Evolutionary conservation across 2,888 invertebrate genomes (phyloP).

Genomic region (Drosophila meridiana): DNA sequence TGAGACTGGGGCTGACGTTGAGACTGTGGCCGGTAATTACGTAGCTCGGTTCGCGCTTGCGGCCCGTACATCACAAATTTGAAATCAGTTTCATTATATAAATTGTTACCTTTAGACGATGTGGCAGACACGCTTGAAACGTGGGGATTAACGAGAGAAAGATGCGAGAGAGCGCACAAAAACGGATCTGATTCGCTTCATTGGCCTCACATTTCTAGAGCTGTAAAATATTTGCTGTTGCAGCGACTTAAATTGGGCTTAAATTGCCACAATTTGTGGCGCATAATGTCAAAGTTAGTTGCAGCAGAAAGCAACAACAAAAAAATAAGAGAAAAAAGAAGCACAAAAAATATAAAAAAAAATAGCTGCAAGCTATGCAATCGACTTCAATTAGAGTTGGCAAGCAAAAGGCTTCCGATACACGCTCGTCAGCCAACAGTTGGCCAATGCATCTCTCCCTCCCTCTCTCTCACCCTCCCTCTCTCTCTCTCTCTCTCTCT

Average conservation of each 20-base stretch:
- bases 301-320: conserved; percentile 18
- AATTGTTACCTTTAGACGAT: conserved; percentile 78
- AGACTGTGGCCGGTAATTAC: conserved; percentile 48
- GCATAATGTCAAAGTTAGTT: conserved; percentile 77
- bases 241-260: conserved; percentile 43
- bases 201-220: conserved; percentile 28
- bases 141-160: conserved; percentile 11
- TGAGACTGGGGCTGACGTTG: background rate
- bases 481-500: background rate
- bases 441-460: conserved; percentile 2
- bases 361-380: conserved; percentile 59
- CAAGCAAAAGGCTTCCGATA: conserved; percentile 69
- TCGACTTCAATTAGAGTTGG: conserved; percentile 73
- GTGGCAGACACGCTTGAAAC: conserved; percentile 65
- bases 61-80: conserved; percentile 74
- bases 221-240: conserved; percentile 56
- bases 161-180: conserved; percentile 10
- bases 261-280: conserved; percentile 78
- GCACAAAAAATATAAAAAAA: conserved; percentile 1
- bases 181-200: conserved; percentile 49
- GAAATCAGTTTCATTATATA: conserved; percentile 80
- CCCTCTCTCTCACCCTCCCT: background rate
- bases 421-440: conserved; percentile 19
- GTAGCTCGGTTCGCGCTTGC: conserved; percentile 45
- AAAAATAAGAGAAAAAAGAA: background rate